Percentiles rank a stretch among this genome's conserved stretches.
These are phyloP conservation scores for Drosophila nikananu DNA, from an alignment of 1,140 invertebrate species.

Conservation along the genomic window DNA sequence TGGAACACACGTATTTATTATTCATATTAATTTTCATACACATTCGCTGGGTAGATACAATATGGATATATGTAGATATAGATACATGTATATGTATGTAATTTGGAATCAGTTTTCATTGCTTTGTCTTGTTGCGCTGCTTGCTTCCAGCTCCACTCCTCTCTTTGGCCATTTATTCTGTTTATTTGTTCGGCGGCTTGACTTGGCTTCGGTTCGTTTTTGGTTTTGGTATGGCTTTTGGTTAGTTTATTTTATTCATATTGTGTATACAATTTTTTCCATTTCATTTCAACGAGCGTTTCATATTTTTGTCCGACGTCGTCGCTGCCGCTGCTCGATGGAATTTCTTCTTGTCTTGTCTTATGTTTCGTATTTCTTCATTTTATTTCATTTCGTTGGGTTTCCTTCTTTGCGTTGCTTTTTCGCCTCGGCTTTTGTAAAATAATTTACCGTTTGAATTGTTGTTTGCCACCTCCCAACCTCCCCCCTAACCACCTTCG, in stretches of 20 bases:
- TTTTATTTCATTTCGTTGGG: conserved; percentile 40
- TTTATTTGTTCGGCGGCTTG: conserved; percentile 45
- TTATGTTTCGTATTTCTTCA: conserved; percentile 51
- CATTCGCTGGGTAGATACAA: conserved; percentile 17
- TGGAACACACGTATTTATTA: conserved; percentile 35
- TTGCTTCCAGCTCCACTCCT: conserved; percentile 20
- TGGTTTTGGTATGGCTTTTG: conserved; percentile 30
- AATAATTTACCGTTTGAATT: conserved; percentile 83
- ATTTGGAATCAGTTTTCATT: conserved; percentile 63
- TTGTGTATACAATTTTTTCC: conserved; percentile 44
- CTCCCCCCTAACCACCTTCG: neutral
- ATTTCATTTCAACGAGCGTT: conserved; percentile 41
- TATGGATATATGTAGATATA: conserved; percentile 20
- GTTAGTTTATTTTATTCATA: conserved; percentile 58
- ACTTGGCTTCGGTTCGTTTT: conserved; percentile 22
- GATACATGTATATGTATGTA: conserved; percentile 9
- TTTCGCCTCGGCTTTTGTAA: conserved; percentile 67
- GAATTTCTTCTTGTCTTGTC: conserved; percentile 53
- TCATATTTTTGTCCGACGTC: conserved; percentile 42
- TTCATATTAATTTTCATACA: conserved; percentile 47
- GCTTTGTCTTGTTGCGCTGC: conserved; percentile 46
- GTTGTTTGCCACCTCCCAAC: conserved; percentile 51
- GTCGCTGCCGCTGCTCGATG: conserved; percentile 15
- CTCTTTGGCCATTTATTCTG: conserved; percentile 46
- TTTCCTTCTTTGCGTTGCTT: conserved; percentile 48